Evolutionary conservation across 2,888 invertebrate species (phyloP).

Genomic region (Cosmorhoe ocellata): DNA sequence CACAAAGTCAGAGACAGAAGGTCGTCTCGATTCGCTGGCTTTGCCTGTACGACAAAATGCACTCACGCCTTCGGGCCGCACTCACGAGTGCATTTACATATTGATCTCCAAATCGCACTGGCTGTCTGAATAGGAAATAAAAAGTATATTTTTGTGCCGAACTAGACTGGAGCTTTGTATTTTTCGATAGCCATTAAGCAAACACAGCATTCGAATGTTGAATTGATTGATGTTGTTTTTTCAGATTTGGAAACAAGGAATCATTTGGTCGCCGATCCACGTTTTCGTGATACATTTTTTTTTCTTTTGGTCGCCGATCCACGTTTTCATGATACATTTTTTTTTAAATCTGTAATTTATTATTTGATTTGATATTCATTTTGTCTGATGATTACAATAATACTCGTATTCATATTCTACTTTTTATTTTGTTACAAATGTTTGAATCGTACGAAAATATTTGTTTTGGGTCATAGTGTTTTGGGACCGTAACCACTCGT

Average conservation of each 20-base stretch:
- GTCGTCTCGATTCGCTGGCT: constrained; percentile 53
- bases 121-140: constrained; percentile 60
- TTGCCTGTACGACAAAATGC: constrained; percentile 71
- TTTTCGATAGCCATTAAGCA: constrained; percentile 18
- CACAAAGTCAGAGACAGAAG: constrained; percentile 56
- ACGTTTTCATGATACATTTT: too few relatives aligned
- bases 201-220: constrained; percentile 11
- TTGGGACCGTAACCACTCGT: too few relatives aligned
- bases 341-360: too few relatives aligned
- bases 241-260: background rate
- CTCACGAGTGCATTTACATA: constrained; percentile 75
- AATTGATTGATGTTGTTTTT: constrained; percentile 10
- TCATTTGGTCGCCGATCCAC: too few relatives aligned
- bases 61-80: constrained; percentile 64
- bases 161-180: constrained; percentile 27
- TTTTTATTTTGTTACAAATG: too few relatives aligned
- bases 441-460: background rate
- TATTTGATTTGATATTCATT: too few relatives aligned
- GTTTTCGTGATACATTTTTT: too few relatives aligned
- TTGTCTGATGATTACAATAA: too few relatives aligned
- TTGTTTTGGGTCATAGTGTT: too few relatives aligned
- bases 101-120: constrained; percentile 72
- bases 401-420: too few relatives aligned
- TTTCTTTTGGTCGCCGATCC: too few relatives aligned
- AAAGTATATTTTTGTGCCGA: constrained; percentile 48